Conservation (phyloP, 2,888 invertebrate species). For the Ochropleura plecta region DNA sequence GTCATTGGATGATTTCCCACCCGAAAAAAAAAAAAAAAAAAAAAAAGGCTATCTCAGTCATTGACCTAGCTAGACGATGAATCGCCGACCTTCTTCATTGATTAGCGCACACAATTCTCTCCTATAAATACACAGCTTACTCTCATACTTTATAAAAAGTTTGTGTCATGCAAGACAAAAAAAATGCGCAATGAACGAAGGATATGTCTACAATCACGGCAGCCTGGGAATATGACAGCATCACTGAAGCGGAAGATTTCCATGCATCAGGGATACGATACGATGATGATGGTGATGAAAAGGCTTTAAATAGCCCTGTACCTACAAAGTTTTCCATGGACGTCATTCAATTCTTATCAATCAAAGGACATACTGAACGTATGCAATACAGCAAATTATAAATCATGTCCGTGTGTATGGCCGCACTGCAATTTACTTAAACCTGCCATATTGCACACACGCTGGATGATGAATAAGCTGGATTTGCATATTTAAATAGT, state of each 20-base stretch:
- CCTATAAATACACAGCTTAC: background rate
- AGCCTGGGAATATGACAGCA: background rate
- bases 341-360: constrained; percentile 32
- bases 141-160: background rate
- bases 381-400: constrained; percentile 35
- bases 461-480: constrained; percentile 39
- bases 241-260: background rate
- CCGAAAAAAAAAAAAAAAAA: too few species aligned
- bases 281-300: background rate
- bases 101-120: background rate
- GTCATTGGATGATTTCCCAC: too few species aligned
- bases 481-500: constrained; percentile 42
- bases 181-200: background rate
- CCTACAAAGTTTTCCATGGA: constrained; percentile 1
- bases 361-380: constrained; percentile 30
- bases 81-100: background rate
- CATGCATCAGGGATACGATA: background rate
- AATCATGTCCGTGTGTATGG: constrained; percentile 36
- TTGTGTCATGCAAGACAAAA: background rate
- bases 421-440: constrained; percentile 34
- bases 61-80: too few species aligned
- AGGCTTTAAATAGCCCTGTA: background rate
- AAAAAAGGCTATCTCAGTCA: too few species aligned
- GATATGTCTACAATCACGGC: background rate
- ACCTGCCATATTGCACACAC: constrained; percentile 35